These are phyloP conservation scores for Drosophila orosa DNA, from an alignment of 1,140 invertebrate species.

Conservation along the genomic window DNA sequence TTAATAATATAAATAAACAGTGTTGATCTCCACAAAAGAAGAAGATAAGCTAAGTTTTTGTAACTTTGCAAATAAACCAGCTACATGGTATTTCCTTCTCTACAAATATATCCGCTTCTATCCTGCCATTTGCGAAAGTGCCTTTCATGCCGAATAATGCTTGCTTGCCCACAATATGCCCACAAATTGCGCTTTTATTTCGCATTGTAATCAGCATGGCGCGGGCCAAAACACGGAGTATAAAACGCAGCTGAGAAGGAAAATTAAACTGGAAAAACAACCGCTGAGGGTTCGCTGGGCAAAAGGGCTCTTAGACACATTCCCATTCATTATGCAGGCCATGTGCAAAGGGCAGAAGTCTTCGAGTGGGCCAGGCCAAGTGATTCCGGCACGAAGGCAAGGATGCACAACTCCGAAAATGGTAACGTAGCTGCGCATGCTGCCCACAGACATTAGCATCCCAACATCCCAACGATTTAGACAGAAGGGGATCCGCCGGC, in stretches of 20 bases:
- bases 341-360: slow-evolving; percentile 71
- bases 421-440: slow-evolving; percentile 12
- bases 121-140: slow-evolving; percentile 5
- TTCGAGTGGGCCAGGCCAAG: slow-evolving; percentile 56
- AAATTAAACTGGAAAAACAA: slow-evolving; percentile 60
- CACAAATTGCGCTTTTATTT: slow-evolving; percentile 75
- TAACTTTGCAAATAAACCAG: too few relatives aligned
- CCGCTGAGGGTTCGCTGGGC: slow-evolving; percentile 19
- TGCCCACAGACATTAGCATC: slow-evolving; percentile 68
- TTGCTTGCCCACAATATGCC: slow-evolving; percentile 55
- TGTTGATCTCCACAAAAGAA: too few relatives aligned
- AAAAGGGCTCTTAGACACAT: slow-evolving; percentile 49
- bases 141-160: slow-evolving; percentile 37
- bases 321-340: slow-evolving; percentile 77
- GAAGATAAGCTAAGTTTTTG: too few relatives aligned
- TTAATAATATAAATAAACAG: background rate
- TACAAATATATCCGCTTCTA: slow-evolving; percentile 5
- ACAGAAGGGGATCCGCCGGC: slow-evolving; percentile 20
- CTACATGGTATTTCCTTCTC: background rate
- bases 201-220: slow-evolving; percentile 59
- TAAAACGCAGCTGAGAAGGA: slow-evolving; percentile 50
- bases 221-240: slow-evolving; percentile 40
- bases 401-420: slow-evolving; percentile 30
- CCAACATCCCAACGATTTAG: slow-evolving; percentile 61
- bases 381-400: slow-evolving; percentile 29